Base-by-base conservation (phyloP, 2,113 vertebrate species). In the Rhegmatorhina hoffmannsi region DNA sequence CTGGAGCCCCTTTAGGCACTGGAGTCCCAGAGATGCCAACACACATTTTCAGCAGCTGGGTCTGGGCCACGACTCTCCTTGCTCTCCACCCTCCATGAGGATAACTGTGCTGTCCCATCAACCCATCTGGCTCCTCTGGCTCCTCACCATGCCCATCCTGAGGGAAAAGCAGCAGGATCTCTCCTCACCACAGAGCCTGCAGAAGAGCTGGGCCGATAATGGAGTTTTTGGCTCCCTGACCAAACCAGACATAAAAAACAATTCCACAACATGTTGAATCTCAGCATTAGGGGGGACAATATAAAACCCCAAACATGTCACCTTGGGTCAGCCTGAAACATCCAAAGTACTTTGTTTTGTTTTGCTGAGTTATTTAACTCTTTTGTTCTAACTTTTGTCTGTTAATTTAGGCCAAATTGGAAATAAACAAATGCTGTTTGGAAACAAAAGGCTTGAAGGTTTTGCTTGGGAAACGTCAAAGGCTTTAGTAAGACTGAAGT, bases 401-500 rank as follows among this genome's bases (percentile, higher is more conserved):
- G n/a, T 60, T 76, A 82, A 91, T 91, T 92, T 38, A 40, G 69
- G 56, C 87, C 94, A 60, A 52, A 81, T 74, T 8, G 11, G 80
- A 91, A 97, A 81, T 47, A 92, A 95, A 94, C 73, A 94, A 94
- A 75, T 2, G 44, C 43, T 93, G 36, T 86, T 93, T 59, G 84
- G 62, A 90, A 97, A 94, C 92, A 97, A 97, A 96, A 68, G 89
- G 40, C 92, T 84, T 24, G 11, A 84, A 92, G 19, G 49, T 68
- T 95, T 89, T 89, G 38, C 92, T 95, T 84, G 91, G 81, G 72
- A 94, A 94, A 94, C 21, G 92, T 91, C 96, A 95, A 84, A 89
- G 33, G 6, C 67, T 94, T 72, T 46, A 46, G 84, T 7, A 7
- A 91, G 81, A 28, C 49, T 17, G 10, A 72, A 94, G 60, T 92